phyloP scores from a whole-genome alignment of 64 coral and sea anemone genomes.

The Montipora cactus region DNA sequence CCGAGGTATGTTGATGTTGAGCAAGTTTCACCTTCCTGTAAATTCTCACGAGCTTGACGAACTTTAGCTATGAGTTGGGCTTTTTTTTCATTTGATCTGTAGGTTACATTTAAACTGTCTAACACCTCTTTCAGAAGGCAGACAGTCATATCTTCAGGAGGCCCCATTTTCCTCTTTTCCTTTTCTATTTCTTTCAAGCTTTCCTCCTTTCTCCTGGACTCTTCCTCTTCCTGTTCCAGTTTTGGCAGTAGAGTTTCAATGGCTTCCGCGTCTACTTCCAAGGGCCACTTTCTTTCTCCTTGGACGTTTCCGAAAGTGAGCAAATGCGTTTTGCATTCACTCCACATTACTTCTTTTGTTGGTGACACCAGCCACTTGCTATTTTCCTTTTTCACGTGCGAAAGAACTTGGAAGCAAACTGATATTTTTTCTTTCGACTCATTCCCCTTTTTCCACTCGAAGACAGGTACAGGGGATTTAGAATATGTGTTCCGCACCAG shows the following conservation, averaged over 20 bases:
- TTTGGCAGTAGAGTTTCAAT: not conserved
- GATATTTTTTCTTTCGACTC: not conserved
- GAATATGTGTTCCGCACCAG: not conserved
- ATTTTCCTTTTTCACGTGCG: not conserved
- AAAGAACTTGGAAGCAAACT: conserved; percentile 30
- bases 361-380: not conserved
- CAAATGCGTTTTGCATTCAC: conserved; percentile 18
- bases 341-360: conserved; percentile 27
- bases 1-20: too few species aligned
- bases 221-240: not conserved
- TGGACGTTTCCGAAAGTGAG: not conserved
- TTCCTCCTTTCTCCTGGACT: not conserved
- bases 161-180: not conserved
- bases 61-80: too few species aligned
- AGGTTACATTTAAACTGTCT: not conserved
- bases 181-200: not conserved
- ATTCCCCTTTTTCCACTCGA: not conserved
- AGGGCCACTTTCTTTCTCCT: not conserved
- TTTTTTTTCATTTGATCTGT: too few species aligned
- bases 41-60: not conserved
- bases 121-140: not conserved
- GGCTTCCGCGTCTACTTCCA: not conserved
- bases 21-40: too few species aligned
- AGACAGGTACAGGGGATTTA: not conserved
- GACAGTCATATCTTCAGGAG: not conserved